Evolutionary conservation across 2,113 vertebrate genomes (phyloP).

Genomic region (Beaufortia kweichowensis): DNA sequence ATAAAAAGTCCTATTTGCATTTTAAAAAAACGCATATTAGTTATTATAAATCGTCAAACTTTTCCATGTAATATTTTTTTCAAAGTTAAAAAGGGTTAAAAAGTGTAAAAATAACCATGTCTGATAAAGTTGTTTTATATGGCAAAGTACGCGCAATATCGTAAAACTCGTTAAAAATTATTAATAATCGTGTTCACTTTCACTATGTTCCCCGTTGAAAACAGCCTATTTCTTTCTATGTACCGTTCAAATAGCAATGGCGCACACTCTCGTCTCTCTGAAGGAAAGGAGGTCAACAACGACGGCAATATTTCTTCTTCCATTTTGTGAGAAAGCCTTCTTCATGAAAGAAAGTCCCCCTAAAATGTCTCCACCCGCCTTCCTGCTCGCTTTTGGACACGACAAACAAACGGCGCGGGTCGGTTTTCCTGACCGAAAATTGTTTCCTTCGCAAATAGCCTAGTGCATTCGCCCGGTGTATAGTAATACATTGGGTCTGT

Average conservation of each 20-base stretch:
- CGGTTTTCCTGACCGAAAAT: conserved; percentile 65
- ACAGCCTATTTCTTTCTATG: conserved; percentile 30
- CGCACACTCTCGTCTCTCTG: conserved; percentile 74
- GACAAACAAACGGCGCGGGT: conserved; percentile 62
- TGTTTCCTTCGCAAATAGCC: conserved; percentile 71
- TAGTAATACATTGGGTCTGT: conserved; percentile 77
- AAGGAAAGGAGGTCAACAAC: conserved; percentile 84
- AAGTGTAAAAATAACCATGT: neutral
- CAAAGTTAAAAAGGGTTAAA: conserved; percentile 13
- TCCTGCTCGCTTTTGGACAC: conserved; percentile 70
- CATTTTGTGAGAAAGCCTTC: conserved; percentile 86
- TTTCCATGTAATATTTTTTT: conserved; percentile 2
- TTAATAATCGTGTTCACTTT: conserved; percentile 12
- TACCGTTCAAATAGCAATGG: conserved; percentile 69
- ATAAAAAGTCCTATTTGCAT: neutral
- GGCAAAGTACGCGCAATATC: neutral
- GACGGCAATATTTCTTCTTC: conserved; percentile 86
- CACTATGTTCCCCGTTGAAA: conserved; percentile 12
- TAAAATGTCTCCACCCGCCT: conserved; percentile 80
- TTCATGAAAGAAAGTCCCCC: conserved; percentile 86
- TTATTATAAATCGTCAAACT: neutral
- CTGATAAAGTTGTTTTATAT: neutral
- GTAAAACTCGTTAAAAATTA: conserved; percentile 5
- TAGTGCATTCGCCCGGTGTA: conserved; percentile 76
- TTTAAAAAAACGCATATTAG: neutral